phyloP scores from a whole-genome alignment of 1,140 invertebrate genomes.

The Danaus melanippus region DNA sequence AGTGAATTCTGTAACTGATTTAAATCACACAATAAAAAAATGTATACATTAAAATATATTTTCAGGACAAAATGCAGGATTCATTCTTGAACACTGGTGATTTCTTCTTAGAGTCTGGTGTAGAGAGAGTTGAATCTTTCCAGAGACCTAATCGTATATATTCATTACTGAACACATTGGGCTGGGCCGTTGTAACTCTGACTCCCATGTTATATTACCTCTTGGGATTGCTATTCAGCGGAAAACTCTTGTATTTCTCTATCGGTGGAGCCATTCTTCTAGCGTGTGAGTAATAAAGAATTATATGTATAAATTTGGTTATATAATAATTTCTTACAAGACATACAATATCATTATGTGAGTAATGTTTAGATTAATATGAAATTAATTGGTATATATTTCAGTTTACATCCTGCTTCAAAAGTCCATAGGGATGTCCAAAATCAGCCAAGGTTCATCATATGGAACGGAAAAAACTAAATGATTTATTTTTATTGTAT shows the following conservation, averaged over 20 bases:
- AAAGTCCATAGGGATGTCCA: constrained; percentile 86
- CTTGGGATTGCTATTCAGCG: constrained; percentile 78
- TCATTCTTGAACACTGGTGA: constrained; percentile 88
- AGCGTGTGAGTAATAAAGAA: constrained; percentile 77
- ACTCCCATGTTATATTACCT: constrained; percentile 80
- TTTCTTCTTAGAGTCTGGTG: constrained; percentile 83
- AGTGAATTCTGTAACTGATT: not conserved
- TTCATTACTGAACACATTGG: constrained; percentile 80
- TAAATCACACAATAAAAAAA: too few relatives aligned
- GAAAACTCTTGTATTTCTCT: constrained; percentile 80
- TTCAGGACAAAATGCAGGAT: constrained; percentile 84
- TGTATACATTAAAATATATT: constrained; percentile 20
- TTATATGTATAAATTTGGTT: not conserved
- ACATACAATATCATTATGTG: not conserved
- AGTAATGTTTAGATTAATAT: not conserved
- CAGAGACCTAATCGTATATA: constrained; percentile 74
- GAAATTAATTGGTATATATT: constrained; percentile 52
- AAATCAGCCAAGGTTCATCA: constrained; percentile 88
- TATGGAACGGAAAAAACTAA: constrained; percentile 77
- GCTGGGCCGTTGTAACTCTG: constrained; percentile 80
- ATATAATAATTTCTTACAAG: not conserved
- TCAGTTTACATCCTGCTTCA: constrained; percentile 84
- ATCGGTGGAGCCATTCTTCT: constrained; percentile 78
- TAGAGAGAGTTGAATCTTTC: constrained; percentile 75
- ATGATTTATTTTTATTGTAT: constrained; percentile 4